A percentile compares a stretch with the other conserved stretches of the same genome.
Conservation (phyloP, 2,797 vertebrate species). For the Champsocephalus esox region DNA sequence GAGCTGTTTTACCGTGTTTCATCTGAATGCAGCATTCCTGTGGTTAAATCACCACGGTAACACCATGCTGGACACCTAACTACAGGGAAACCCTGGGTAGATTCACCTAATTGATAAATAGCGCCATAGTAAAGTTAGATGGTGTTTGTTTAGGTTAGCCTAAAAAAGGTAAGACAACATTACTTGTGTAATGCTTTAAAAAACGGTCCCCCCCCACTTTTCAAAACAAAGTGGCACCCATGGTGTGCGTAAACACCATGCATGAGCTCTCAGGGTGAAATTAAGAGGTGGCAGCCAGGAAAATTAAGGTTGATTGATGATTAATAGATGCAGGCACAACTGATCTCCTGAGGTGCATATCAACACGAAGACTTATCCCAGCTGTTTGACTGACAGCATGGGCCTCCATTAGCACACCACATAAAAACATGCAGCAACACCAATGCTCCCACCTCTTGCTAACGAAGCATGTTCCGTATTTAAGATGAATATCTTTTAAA, state of each 20-base stretch:
- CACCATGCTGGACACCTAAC: too few species aligned
- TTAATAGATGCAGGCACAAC: conserved; percentile 71
- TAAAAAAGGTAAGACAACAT: too few species aligned
- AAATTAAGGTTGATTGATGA: conserved; percentile 73
- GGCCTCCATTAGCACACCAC: conserved; percentile 44
- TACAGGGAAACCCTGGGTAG: too few species aligned
- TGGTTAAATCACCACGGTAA: too few species aligned
- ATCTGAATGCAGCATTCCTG: too few species aligned
- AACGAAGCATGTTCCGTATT: conserved; percentile 49
- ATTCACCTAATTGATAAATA: too few species aligned
- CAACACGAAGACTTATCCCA: conserved; percentile 48
- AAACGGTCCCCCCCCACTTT: too few species aligned
- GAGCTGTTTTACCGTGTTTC: too few species aligned
- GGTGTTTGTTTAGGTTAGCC: too few species aligned
- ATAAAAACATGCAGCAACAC: conserved; percentile 40
- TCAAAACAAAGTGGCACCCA: too few species aligned
- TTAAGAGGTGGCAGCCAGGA: conserved; percentile 41
- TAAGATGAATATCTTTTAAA: conserved; percentile 41
- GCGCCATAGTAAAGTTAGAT: too few species aligned
- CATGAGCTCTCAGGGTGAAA: conserved; percentile 55
- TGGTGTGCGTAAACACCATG: conserved; percentile 45
- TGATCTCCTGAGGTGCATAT: conserved; percentile 64
- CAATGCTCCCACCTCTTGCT: conserved; percentile 11
- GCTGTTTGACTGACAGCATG: conserved; percentile 69
- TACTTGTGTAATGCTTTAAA: too few species aligned